These are phyloP conservation scores for Aelia acuminata DNA, from an alignment of 2,888 invertebrate genomes.

Conservation along the genomic window DNA sequence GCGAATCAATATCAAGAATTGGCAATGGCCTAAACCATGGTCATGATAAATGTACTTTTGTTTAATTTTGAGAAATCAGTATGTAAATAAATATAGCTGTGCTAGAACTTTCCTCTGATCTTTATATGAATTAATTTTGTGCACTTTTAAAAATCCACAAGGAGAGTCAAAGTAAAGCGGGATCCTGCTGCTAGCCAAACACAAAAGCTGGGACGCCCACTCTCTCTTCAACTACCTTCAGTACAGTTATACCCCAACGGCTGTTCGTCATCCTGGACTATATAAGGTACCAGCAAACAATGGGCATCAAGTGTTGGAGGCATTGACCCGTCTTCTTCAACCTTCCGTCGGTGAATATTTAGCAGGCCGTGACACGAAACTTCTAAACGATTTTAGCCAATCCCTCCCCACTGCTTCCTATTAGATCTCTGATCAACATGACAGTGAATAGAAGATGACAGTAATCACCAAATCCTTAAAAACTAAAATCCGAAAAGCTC, in stretches of 20 bases:
- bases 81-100: no score
- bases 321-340: slow-evolving; percentile 1
- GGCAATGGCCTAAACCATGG: no score
- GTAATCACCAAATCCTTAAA: no score
- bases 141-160: neutral
- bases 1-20: no score
- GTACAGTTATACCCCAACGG: neutral
- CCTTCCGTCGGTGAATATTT: slow-evolving; percentile 20
- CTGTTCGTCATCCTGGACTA: neutral
- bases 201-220: neutral
- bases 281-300: neutral
- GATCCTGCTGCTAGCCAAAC: neutral
- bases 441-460: neutral
- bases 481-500: no score
- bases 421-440: neutral
- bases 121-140: no score
- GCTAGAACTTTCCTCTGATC: no score
- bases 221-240: neutral
- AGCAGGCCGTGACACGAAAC: slow-evolving; percentile 23
- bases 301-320: neutral
- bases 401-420: neutral
- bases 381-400: neutral
- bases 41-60: no score
- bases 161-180: neutral
- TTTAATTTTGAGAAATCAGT: no score